Base-by-base conservation (phyloP, 2,113 vertebrate species). In the Ptilorrhoa leucosticta region DNA sequence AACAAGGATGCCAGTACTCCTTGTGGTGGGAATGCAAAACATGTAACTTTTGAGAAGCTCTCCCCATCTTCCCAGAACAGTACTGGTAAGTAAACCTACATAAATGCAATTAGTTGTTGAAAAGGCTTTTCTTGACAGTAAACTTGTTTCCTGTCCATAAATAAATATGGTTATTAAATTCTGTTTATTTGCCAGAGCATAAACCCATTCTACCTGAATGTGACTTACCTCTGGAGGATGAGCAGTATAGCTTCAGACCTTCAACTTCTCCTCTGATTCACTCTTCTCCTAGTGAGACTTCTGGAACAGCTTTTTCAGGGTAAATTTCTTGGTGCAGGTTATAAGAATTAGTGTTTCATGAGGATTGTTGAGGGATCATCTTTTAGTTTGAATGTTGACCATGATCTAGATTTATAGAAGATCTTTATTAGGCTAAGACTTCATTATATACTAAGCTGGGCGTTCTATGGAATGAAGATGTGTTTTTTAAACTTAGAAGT, bases 191-290 rank as follows among this genome's bases (percentile, higher is more conserved):
- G 35, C 37, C 91, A 98, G 97, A 96, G 40, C 82, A 23, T 42
- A 95, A 97, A 90, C 78, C 73, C 19, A 15, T 90, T 18, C 81
- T 83, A 70, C 68, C 97, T 65, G 96, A 97, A 50, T 90, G 33
- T 47, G 56, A 79, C 86, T 91, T 89, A 13, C 63, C 48, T 77
- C 92, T 88, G 51, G 98, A 99, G 70, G 98, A 98, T 39, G 98
- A 97, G 5, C 98, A 98, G 37, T 98, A 77, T 39, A 98, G 96
- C 96, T 99, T 99, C 97, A 98, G 99, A 96, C 99, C 99, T 33
- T 99, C 99, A 68, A 98, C 98, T 40, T 99, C 98, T 77, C 99
- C 99, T 27, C 97, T 99, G 35, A 99, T 98, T 77, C 99, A 99
- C 96, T 99, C 99, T 60, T 99, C 99, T 83, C 99, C 99, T 51